These are phyloP conservation scores for Galeopsomyia nigrocyanea DNA, from an alignment of 2,888 invertebrate genomes.

Conservation along the genomic window DNA sequence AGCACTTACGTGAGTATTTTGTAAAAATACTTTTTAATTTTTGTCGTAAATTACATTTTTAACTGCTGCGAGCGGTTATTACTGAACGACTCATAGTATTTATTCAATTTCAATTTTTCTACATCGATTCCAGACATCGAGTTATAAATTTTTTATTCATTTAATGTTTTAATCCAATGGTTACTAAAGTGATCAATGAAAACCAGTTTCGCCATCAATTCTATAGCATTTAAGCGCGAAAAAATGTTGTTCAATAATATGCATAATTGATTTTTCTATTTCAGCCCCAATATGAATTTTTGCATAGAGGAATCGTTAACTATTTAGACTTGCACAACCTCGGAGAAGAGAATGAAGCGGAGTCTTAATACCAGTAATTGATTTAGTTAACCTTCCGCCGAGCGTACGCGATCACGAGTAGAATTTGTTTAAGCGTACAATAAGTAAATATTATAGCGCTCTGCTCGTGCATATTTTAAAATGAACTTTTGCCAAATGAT, in stretches of 20 bases:
- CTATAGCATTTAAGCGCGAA: too few species aligned
- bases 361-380: constrained; percentile 29
- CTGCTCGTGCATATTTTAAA: constrained; percentile 15
- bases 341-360: constrained; percentile 69
- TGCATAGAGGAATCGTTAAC: constrained; percentile 91
- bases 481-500: constrained; percentile 13
- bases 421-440: constrained; percentile 24
- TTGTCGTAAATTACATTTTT: too few species aligned
- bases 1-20: constrained; percentile 81
- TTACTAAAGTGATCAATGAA: too few species aligned
- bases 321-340: constrained; percentile 90
- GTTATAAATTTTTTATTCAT: too few species aligned
- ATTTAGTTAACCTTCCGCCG: constrained; percentile 20
- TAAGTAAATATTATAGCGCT: constrained; percentile 20
- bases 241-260: too few species aligned
- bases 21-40: too few species aligned
- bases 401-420: constrained; percentile 23
- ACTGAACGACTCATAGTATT: not conserved
- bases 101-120: not conserved
- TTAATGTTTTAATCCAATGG: too few species aligned
- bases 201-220: too few species aligned
- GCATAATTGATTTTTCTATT: constrained; percentile 49
- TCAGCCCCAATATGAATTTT: constrained; percentile 93
- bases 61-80: not conserved
- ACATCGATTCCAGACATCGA: too few species aligned